phyloP scores from a whole-genome alignment of 92 coral and sea anemone genomes.

The Parazoanthus swiftii region DNA sequence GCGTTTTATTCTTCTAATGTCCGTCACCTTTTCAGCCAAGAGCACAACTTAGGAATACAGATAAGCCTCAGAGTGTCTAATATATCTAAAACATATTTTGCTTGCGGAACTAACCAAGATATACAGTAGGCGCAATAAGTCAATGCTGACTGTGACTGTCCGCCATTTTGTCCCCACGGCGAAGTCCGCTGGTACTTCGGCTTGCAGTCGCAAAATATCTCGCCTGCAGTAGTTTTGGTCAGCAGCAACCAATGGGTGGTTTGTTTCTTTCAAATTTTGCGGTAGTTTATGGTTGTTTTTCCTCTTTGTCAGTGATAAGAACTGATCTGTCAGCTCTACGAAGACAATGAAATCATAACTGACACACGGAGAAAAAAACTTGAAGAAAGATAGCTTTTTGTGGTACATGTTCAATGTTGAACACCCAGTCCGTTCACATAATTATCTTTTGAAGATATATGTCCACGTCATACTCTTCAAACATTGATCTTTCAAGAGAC shows the following conservation, averaged over 20 bases:
- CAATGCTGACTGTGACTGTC: background rate
- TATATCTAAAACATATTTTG: too few species aligned
- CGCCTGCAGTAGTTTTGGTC: background rate
- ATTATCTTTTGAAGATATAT: background rate
- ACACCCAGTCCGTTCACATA: too few species aligned
- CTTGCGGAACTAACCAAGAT: too few species aligned
- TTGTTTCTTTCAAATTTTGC: background rate
- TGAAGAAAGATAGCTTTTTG: background rate
- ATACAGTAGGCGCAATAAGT: background rate
- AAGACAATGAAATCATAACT: background rate
- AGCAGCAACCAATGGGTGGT: background rate
- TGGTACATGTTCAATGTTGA: too few species aligned
- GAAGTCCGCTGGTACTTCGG: background rate
- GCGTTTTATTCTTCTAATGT: background rate
- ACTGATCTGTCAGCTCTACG: background rate
- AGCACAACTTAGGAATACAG: background rate
- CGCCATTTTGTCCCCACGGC: constrained; percentile 14
- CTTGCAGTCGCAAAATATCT: background rate
- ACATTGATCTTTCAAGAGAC: background rate
- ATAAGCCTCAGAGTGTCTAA: background rate
- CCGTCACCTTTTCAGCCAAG: background rate
- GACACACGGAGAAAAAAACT: background rate
- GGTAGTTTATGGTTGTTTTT: background rate
- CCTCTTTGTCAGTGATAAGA: background rate
- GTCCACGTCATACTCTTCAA: constrained; percentile 18